A percentile compares a stretch with the other conserved stretches of the same genome.
These are phyloP conservation scores for Coecobrya sp. DNA, from an alignment of 2,888 invertebrate genomes.

Conservation along the genomic window DNA sequence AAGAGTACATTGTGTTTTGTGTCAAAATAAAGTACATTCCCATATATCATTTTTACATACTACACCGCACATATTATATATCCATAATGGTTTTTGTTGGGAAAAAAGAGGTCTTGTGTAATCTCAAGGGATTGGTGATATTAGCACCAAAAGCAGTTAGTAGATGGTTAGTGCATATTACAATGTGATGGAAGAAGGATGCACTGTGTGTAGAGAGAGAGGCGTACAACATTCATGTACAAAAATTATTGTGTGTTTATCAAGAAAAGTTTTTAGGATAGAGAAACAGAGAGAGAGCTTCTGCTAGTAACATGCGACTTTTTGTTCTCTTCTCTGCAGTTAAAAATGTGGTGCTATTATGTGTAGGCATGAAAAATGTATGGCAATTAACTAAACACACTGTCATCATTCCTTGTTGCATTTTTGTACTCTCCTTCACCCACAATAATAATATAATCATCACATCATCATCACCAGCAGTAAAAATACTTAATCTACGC, in stretches of 20 bases:
- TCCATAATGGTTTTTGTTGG: conserved; percentile 42
- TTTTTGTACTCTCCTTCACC: not conserved
- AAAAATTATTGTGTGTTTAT: not conserved
- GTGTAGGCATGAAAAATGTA: conserved; percentile 51
- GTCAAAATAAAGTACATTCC: conserved; percentile 13
- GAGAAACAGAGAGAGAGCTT: no score
- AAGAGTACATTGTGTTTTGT: conserved; percentile 31
- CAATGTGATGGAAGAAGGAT: conserved; percentile 20
- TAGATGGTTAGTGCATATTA: conserved; percentile 7
- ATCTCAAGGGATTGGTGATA: conserved; percentile 65
- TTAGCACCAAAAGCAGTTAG: not conserved
- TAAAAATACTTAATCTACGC: not conserved
- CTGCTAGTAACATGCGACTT: conserved; percentile 21
- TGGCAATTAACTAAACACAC: conserved; percentile 52
- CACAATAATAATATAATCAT: no score
- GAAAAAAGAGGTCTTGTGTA: conserved; percentile 51
- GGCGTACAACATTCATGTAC: not conserved
- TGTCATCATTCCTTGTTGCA: conserved; percentile 2
- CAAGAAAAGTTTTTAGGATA: not conserved
- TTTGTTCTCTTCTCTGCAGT: conserved; percentile 8
- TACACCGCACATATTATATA: conserved; percentile 12
- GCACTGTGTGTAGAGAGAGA: not conserved
- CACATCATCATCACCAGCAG: not conserved
- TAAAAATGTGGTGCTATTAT: conserved; percentile 21
- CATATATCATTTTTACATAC: conserved; percentile 1